Evolutionary conservation across 2,113 vertebrate genomes (phyloP).

Genomic region (Nibea albiflora): DNA sequence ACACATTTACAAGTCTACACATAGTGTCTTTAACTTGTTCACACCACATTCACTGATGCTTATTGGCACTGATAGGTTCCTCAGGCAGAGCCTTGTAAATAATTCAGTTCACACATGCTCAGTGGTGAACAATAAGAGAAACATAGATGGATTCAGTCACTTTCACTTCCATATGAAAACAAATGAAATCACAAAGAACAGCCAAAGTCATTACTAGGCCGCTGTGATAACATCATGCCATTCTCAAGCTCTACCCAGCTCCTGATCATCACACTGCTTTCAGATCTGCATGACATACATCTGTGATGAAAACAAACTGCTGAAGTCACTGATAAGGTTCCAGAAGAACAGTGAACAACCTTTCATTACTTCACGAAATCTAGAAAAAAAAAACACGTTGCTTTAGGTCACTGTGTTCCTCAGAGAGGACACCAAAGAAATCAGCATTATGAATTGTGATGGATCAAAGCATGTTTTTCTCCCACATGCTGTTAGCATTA

Average conservation of each 20-base stretch:
- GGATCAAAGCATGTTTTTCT: conserved; percentile 2
- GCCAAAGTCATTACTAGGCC: conserved; percentile 22
- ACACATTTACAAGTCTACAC: not conserved
- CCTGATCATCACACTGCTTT: not conserved
- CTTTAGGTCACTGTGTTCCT: not conserved
- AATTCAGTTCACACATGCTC: not conserved
- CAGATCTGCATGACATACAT: conserved; percentile 28
- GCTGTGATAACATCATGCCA: conserved; percentile 17
- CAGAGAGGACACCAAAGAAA: not conserved
- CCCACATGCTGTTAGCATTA: not conserved
- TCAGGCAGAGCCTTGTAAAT: not conserved
- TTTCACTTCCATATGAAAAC: not conserved
- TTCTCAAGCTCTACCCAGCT: conserved; percentile 3
- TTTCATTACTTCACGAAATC: conserved; percentile 56
- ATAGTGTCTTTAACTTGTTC: not conserved
- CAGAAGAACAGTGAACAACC: conserved; percentile 8
- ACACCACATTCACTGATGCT: not conserved
- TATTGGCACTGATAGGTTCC: not conserved
- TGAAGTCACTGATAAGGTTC: conserved; percentile 8
- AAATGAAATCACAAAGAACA: not conserved
- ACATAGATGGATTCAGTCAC: not conserved
- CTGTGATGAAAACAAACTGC: conserved; percentile 13
- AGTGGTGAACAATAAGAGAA: not conserved
- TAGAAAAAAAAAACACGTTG: conserved; percentile 5
- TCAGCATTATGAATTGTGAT: not conserved